Base-by-base conservation (phyloP, 2,888 invertebrate genomes). In the Muschampia plurimacula region DNA sequence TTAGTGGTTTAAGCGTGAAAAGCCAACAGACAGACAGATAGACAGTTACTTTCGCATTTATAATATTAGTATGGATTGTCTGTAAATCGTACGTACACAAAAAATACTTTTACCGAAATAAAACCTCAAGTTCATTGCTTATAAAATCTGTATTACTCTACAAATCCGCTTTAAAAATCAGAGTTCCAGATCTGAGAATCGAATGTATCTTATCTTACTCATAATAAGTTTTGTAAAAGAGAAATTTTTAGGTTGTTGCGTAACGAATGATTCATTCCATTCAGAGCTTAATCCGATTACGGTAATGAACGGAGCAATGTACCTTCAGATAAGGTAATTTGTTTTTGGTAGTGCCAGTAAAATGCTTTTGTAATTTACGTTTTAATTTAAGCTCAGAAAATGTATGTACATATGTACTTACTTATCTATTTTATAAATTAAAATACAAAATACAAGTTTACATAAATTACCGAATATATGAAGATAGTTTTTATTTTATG, bases 221-320 rank as follows among this genome's bases (percentile, higher is more conserved):
- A 55, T 67, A 67, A 72, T 66, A 71, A 71, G 52, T 72, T 72
- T 67, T 41, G 67, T 72, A 67, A 72, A 72, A 72, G 72, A 72
- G 72, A 72, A 72, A 72, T 72, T 70, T 49, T 70, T 72, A 67
- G 52, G 67, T 67, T 66, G 66, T 71, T 71, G 60, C 66, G 71
- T 60, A 71, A 71, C 59, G 36, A 71, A 71, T 66, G 71, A 71
- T 39, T 71, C 66, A 71, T 71, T 52, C 39, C 62, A 46, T 64
- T 28, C 44, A 15, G 36, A 36, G 36, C 60, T 59, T 71, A 71
- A 71, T 71, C 71, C 71, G 71, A 71, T 71, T 71, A 71, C 41
- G 66, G 66, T 71, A 57, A 57, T 22, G 46, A 60, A 64, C 60
- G 44, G 44, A 41, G 57, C 32, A 12, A 36, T 65, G 69, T 49